Evolutionary conservation across 2,113 vertebrate species (phyloP).

Genomic region (Phrynocephalus versicolor): DNA sequence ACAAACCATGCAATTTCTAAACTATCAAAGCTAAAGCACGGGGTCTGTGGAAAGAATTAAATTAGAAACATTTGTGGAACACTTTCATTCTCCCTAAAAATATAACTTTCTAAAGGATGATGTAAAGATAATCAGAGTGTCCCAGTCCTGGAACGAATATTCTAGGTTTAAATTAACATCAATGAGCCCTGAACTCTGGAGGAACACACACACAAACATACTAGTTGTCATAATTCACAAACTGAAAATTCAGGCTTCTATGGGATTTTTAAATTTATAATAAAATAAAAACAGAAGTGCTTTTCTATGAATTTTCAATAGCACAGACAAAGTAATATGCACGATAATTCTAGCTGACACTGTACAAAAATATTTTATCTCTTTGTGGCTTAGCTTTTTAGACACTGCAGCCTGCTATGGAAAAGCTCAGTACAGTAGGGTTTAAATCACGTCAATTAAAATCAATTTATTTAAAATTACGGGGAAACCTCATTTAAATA

Average conservation of each 20-base stretch:
- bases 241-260: too few relatives aligned
- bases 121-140: too few relatives aligned
- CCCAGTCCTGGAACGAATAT: too few relatives aligned
- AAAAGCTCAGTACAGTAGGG: too few relatives aligned
- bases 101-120: too few relatives aligned
- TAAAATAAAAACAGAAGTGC: neutral
- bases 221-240: too few relatives aligned
- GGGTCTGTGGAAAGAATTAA: constrained; percentile 11
- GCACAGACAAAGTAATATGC: constrained; percentile 16
- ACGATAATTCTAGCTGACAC: constrained; percentile 26
- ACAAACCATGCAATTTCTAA: neutral
- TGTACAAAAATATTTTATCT: constrained; percentile 4
- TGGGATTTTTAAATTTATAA: neutral
- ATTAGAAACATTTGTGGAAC: neutral
- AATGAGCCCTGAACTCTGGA: too few relatives aligned
- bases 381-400: constrained; percentile 18
- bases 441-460: neutral
- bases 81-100: too few relatives aligned
- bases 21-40: neutral
- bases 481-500: neutral
- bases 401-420: too few relatives aligned
- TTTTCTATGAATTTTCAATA: neutral
- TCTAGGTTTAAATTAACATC: too few relatives aligned
- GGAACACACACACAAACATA: too few relatives aligned
- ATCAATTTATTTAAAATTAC: neutral